Conservation (phyloP, 2,113 vertebrate genomes). For the Corythaixoides concolor region DNA sequence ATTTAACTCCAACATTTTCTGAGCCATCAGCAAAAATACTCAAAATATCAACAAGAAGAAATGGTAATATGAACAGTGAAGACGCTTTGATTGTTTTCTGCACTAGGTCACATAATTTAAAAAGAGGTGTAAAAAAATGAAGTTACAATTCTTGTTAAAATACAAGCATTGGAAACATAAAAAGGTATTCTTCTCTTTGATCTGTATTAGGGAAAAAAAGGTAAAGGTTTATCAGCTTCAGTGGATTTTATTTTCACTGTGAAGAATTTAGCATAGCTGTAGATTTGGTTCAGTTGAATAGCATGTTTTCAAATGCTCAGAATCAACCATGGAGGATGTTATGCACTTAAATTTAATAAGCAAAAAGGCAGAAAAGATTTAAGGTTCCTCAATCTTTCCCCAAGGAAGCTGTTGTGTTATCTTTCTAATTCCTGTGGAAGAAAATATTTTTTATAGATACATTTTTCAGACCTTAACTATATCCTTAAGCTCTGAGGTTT, state of each 20-base stretch:
- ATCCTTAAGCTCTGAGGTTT: background rate
- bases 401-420: background rate
- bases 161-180: conserved; percentile 39
- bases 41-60: conserved; percentile 1
- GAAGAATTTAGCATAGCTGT: conserved; percentile 23
- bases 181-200: conserved; percentile 62
- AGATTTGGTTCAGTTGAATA: conserved; percentile 51
- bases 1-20: conserved; percentile 47
- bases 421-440: background rate
- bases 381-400: background rate
- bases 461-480: background rate
- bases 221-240: conserved; percentile 40
- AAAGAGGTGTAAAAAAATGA: conserved; percentile 13
- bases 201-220: conserved; percentile 11
- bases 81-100: conserved; percentile 34
- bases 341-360: background rate
- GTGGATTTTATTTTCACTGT: conserved; percentile 20
- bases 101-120: conserved; percentile 27
- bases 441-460: background rate
- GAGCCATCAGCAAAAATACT: conserved; percentile 61
- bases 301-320: conserved; percentile 24
- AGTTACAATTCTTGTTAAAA: conserved; percentile 38
- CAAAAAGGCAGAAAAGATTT: background rate
- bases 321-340: background rate
- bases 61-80: conserved; percentile 31